Conservation (phyloP, 2,888 invertebrate genomes). For the Mesochorus sp. region DNA sequence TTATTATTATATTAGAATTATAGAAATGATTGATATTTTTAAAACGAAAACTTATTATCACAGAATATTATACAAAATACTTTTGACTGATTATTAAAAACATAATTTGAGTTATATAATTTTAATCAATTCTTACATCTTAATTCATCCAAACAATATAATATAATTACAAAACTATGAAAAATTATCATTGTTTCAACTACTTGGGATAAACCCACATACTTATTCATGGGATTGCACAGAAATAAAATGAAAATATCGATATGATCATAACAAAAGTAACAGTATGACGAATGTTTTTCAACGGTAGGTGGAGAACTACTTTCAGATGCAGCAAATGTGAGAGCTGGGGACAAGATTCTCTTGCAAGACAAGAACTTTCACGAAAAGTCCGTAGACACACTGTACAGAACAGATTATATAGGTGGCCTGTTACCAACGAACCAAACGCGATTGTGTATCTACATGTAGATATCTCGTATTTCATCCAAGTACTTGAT, state of each 20-base stretch:
- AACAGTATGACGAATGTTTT: constrained; percentile 13
- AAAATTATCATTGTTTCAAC: background rate
- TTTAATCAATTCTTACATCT: no score
- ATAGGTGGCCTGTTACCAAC: constrained; percentile 10
- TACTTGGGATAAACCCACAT: background rate
- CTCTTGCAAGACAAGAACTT: constrained; percentile 44
- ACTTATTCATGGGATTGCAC: background rate
- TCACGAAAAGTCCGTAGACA: constrained; percentile 41
- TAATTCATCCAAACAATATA: no score
- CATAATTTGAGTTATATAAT: no score
- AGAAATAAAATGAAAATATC: background rate
- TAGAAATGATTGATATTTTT: background rate
- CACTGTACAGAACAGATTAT: background rate
- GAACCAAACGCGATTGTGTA: background rate
- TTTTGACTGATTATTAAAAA: no score
- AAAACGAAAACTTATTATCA: no score
- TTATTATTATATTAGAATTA: background rate
- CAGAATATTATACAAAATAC: no score
- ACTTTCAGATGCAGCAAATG: constrained; percentile 19
- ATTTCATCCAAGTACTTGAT: constrained; percentile 17
- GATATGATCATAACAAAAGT: constrained; percentile 29
- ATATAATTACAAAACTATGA: no score
- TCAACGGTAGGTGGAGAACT: constrained; percentile 13
- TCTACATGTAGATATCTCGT: constrained; percentile 7
- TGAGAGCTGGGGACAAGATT: constrained; percentile 36